A percentile compares a stretch with the other conserved stretches of the same genome.
These are phyloP conservation scores for Pedionomus torquatus DNA, from an alignment of 2,113 vertebrate genomes.

Conservation along the genomic window DNA sequence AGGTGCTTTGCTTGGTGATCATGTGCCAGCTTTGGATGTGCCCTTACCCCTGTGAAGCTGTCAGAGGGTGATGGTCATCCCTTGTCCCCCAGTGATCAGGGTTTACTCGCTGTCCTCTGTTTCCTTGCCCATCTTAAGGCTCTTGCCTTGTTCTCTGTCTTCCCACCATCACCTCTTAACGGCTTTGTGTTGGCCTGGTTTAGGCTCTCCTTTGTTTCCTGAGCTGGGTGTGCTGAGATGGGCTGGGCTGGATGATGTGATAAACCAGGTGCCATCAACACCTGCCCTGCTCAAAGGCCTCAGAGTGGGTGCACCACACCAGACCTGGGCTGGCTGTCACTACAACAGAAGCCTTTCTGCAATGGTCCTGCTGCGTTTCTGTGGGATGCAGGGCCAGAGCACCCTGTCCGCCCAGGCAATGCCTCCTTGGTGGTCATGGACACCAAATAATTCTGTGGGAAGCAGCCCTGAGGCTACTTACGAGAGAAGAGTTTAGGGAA, in stretches of 20 bases:
- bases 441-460: not conserved
- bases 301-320: accelerated
- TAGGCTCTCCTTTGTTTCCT: conserved; percentile 11
- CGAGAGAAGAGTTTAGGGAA: not conserved
- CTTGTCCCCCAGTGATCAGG: not conserved
- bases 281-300: not conserved
- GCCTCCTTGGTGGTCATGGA: not conserved
- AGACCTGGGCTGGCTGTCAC: accelerated
- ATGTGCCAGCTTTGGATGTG: not conserved
- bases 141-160: not conserved
- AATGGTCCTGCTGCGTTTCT: not conserved
- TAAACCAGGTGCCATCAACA: conserved; percentile 7
- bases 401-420: accelerated
- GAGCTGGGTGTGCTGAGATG: not conserved
- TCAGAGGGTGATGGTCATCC: not conserved
- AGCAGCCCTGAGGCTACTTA: not conserved
- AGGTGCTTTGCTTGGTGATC: not conserved
- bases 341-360: not conserved
- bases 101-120: conserved; percentile 13
- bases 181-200: not conserved
- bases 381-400: not conserved
- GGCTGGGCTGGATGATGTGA: not conserved
- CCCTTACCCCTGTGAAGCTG: not conserved
- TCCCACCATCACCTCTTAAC: not conserved
- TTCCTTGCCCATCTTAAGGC: not conserved